Percentiles rank a stretch among this genome's conserved stretches.
Conservation (phyloP, 2,888 invertebrate genomes). For the Vesta saturnalis region DNA sequence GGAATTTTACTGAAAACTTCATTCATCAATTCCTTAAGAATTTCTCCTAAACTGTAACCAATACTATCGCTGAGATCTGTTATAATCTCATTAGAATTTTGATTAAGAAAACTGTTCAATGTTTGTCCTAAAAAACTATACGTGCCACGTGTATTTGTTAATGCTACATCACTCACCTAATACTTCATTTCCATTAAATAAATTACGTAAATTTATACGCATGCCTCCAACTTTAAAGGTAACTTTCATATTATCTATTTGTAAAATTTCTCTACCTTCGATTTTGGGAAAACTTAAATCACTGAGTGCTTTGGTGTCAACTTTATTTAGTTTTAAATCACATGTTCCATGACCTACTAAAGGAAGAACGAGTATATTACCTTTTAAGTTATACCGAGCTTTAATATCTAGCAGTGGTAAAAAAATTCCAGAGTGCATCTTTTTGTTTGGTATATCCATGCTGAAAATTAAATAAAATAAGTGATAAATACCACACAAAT, state of each 20-base stretch:
- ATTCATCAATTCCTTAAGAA: constrained; percentile 68
- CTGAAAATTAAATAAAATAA: constrained; percentile 52
- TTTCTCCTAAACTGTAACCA: constrained; percentile 65
- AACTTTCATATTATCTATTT: constrained; percentile 67
- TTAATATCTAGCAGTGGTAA: constrained; percentile 67
- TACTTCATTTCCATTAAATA: constrained; percentile 72
- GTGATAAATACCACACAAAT: not conserved
- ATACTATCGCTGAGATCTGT: constrained; percentile 67
- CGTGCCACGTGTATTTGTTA: not conserved
- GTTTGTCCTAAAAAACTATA: constrained; percentile 62
- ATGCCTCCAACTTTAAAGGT: constrained; percentile 66
- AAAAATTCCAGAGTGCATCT: constrained; percentile 66
- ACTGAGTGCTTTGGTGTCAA: constrained; percentile 65
- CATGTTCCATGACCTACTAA: constrained; percentile 68
- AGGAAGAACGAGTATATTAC: constrained; percentile 68
- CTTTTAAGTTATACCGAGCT: constrained; percentile 68
- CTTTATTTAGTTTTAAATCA: constrained; percentile 65
- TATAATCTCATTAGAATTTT: constrained; percentile 69
- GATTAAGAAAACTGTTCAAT: constrained; percentile 68
- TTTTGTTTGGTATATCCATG: constrained; percentile 63
- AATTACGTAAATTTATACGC: constrained; percentile 66
- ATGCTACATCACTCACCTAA: constrained; percentile 60
- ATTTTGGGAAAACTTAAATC: constrained; percentile 63
- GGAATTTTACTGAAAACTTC: constrained; percentile 69
- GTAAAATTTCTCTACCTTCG: constrained; percentile 60